Base-by-base conservation (phyloP, 2,888 invertebrate genomes). In the Gryllus longicercus region DNA sequence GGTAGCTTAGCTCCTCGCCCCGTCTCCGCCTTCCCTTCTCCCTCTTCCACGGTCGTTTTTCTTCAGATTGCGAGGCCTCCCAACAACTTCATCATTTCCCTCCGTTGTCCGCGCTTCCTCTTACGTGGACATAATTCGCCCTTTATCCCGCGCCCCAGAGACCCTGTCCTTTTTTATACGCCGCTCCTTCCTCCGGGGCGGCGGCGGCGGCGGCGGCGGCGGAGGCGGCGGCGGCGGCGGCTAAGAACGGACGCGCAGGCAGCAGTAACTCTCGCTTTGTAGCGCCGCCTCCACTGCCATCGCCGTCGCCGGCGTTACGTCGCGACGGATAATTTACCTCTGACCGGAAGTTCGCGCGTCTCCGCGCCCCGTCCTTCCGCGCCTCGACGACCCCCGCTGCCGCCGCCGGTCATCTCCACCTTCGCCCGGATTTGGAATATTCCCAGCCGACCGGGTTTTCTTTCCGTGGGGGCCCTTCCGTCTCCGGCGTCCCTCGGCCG, bases 61-160 rank as follows among this genome's bases (percentile, higher is more conserved):
- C 63, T 63, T 63, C 16, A n/a, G 16, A 14, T 14, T n/a, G 63
- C 63, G 12, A 18, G 63, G 16, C 16, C 14, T 14, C 63, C 63
- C 63, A 63, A 63, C 63, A 63, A 63, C 63, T 63, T 63, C 63
- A 63, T 63, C 63, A 63, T 63, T 63, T 63, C 63, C 63, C 63
- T 63, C n/a, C 63, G 63, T 63, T 63, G 63, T 63, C 63, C 63
- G 14, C 63, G 63, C 63, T 63, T 63, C 63, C 63, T 63, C 63
- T 63, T 63, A 63, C 16, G 63, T 14, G n/a, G 16, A 63, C 63
- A 63, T 63, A 63, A 63, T 14, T 63, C n/a, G 63, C 63, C 63
- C 63, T 63, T n/a, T n/a, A 63, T 63, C n/a, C 63, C 63, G 63
- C 63, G 14, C 63, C 63, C 14, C 63, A 14, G 16, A 14, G 63